Evolutionary conservation across 2,113 vertebrate species (phyloP).

Genomic region (Sinocyclocheilus anophthalmus): DNA sequence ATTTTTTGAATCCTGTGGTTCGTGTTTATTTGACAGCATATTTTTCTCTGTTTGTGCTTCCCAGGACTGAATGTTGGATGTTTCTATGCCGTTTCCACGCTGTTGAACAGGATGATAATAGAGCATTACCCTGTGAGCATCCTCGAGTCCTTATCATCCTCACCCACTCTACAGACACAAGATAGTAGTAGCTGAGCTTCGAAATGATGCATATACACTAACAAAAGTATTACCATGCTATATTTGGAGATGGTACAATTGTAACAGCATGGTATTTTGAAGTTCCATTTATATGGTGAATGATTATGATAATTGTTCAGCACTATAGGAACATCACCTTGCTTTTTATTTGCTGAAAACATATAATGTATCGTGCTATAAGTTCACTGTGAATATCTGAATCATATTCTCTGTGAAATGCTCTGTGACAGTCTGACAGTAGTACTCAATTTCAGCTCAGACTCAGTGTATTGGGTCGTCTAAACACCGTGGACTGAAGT

Average conservation of each 20-base stretch:
- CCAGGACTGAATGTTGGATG: slow-evolving; percentile 91
- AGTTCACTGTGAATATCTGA: neutral
- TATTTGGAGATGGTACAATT: neutral
- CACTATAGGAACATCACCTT: neutral
- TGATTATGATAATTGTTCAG: neutral
- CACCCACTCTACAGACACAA: neutral
- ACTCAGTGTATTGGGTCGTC: neutral
- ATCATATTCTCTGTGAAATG: neutral
- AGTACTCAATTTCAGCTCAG: neutral
- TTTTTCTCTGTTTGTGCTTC: slow-evolving; percentile 52
- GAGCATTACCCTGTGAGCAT: slow-evolving; percentile 86
- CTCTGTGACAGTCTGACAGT: neutral
- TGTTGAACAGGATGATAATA: slow-evolving; percentile 92
- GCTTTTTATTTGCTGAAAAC: neutral
- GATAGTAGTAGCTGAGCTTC: neutral
- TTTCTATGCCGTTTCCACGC: slow-evolving; percentile 92
- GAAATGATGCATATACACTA: neutral
- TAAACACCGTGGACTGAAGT: neutral
- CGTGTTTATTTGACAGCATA: neutral
- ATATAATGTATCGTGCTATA: neutral
- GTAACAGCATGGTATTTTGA: neutral
- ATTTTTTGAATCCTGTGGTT: neutral
- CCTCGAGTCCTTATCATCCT: neutral
- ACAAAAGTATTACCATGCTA: neutral
- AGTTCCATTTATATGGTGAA: neutral